phyloP scores from a whole-genome alignment of 2,113 vertebrate genomes.

The Cebidichthys violaceus region DNA sequence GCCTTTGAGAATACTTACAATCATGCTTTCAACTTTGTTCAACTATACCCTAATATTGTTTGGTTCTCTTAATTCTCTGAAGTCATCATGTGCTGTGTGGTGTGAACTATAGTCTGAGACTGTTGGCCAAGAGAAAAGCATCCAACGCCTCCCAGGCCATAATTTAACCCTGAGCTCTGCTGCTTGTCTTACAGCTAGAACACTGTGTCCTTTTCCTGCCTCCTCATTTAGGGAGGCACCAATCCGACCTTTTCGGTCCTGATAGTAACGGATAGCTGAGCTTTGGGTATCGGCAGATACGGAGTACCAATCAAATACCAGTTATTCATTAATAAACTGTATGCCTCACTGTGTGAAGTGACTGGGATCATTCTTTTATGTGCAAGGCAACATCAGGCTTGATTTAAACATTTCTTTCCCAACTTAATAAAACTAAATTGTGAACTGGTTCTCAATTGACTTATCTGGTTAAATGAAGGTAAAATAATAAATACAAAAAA shows the following conservation, averaged over 20 bases:
- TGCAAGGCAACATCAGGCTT: not conserved
- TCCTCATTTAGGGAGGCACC: not conserved
- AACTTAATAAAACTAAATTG: not conserved
- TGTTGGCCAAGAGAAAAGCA: conserved; percentile 6
- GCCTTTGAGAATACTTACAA: not conserved
- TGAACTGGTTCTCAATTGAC: not conserved
- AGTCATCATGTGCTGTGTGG: conserved; percentile 7
- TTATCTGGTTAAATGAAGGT: too few species aligned
- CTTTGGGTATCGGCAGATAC: not conserved
- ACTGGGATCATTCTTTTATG: not conserved
- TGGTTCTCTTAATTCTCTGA: not conserved
- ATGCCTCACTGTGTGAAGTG: not conserved
- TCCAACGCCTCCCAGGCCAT: not conserved
- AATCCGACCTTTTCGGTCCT: not conserved
- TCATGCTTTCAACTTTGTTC: not conserved
- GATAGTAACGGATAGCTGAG: not conserved
- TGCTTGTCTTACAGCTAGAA: conserved; percentile 38
- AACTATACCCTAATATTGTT: not conserved
- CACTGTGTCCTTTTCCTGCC: conserved; percentile 53
- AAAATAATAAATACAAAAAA: too few species aligned
- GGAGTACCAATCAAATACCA: not conserved
- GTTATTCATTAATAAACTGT: not conserved
- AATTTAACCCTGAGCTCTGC: conserved; percentile 10
- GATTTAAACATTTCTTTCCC: not conserved
- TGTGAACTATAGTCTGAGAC: conserved; percentile 4